phyloP scores from a whole-genome alignment of 1,140 invertebrate species.

The Bombus cullumanus region DNA sequence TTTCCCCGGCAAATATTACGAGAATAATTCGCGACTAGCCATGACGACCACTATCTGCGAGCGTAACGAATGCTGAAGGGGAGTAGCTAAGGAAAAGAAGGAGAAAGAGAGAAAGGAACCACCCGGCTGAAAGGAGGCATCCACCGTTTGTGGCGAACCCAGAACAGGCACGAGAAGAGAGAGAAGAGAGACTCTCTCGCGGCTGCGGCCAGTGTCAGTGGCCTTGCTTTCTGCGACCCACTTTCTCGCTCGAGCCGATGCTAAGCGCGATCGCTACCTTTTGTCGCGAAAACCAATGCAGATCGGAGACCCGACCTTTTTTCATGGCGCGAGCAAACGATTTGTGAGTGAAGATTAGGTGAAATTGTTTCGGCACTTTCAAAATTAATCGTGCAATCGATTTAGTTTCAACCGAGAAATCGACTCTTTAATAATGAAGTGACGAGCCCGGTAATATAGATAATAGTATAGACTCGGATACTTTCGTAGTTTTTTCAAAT shows the following conservation, averaged over 20 bases:
- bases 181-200: conserved; percentile 70
- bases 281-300: conserved; percentile 26
- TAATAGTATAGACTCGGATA: too few relatives aligned
- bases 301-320: neutral
- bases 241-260: conserved; percentile 75
- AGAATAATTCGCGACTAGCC: conserved; percentile 54
- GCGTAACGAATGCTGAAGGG: conserved; percentile 44
- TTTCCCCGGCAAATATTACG: conserved; percentile 63
- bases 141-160: conserved; percentile 1
- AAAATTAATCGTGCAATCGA: too few relatives aligned
- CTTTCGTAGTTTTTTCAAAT: too few relatives aligned
- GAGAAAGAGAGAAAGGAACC: conserved; percentile 44
- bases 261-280: conserved; percentile 28
- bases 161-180: conserved; percentile 48
- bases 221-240: conserved; percentile 83
- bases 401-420: too few relatives aligned
- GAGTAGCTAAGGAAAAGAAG: too few relatives aligned
- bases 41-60: conserved; percentile 63
- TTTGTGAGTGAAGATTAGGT: too few relatives aligned
- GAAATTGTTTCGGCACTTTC: too few relatives aligned
- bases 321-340: neutral
- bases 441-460: too few relatives aligned
- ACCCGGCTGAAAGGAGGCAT: conserved; percentile 60
- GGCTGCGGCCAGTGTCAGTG: conserved; percentile 79
- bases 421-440: too few relatives aligned